Conservation (phyloP, 2,113 vertebrate species). For the cattle (Bos taurus) region ARS-UCD2.0 NC_037347.1:68105501-68106000, state of each 20-base stretch:
- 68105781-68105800: background rate
- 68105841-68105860: fast-evolving
- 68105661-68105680: background rate
- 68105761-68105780: background rate
- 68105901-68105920: background rate
- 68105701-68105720: background rate
- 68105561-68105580: background rate
- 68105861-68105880: background rate
- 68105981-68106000: no score
- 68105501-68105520: background rate
- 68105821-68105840: background rate
- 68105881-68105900: background rate
- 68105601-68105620: background rate
- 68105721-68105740: background rate
- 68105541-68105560: background rate
- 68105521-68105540: background rate
- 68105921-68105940: no score
- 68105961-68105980: no score
- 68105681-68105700: background rate
- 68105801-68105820: no score
- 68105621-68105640: background rate
- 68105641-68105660: background rate
- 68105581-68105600: background rate
- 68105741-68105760: fast-evolving
- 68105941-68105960: no score